Evolutionary conservation across 2,888 invertebrate genomes (phyloP), one percentile per base, ranked within the genome.

Genomic region (Pecten maximus): DNA sequence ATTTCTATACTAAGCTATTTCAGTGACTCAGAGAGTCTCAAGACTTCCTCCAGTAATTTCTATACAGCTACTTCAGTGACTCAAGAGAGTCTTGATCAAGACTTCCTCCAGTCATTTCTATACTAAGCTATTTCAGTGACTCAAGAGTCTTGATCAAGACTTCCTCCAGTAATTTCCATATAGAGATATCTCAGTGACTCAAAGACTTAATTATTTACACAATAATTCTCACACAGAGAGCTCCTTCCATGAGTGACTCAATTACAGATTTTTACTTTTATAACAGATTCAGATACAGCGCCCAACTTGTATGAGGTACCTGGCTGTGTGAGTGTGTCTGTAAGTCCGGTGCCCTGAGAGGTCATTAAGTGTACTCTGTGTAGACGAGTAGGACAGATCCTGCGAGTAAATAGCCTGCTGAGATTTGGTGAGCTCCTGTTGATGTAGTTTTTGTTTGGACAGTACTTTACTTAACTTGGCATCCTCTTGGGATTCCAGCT

Each of bases 401-500:
- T 88, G 88, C 15, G 40, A 48, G 12, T 39, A 48, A 88, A 12
- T 50, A 88, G 35, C 28, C n/a, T 39, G 89, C 86, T 87, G 48
- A 2, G 15, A 23, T 88, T n/a, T 40, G 50, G 19, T 89, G 44
- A 96, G 94, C 92, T 96, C 96, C 87, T 95, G 98, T 96, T 98
- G 98, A 96, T 99, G 98, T 95, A 98, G 98, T 95, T 98, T 98
- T 2, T 99, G 98, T 97, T 99, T 98, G 96, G 98, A 98, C 19
- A 99, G 97, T 94, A 99, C 98, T 93, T 98, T 97, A 89, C 98
- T 97, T 93, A 99, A 97, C 97, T 99, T 98, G 94, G 98, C 98
- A 96, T 99, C 98, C 94, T 98, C 98, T 95, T 98, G 98, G 0
- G 98, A 96, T 98, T 98, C 12, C 98, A 98, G n/a, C 98, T 98